Conservation (phyloP, 2,888 invertebrate genomes). For the Rambutsinella grinnellia region DNA sequence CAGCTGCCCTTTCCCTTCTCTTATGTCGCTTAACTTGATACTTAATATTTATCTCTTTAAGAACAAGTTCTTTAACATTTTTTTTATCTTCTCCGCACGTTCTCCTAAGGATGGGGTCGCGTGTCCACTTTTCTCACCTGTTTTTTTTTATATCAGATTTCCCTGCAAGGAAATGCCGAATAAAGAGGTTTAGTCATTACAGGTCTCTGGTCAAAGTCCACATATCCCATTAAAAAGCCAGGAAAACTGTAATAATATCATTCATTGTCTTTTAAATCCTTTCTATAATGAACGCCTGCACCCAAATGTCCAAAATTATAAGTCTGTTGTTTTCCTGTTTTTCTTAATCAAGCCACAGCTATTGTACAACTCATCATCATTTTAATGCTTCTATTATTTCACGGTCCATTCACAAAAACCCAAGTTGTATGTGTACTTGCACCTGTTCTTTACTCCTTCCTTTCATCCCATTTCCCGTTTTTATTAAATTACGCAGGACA, state of each 20-base stretch:
- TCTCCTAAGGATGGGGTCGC: slow-evolving; percentile 42
- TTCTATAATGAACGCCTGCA: slow-evolving; percentile 18
- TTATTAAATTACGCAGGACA: slow-evolving; percentile 9
- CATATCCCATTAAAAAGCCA: slow-evolving; percentile 34
- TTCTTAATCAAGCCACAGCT: not conserved
- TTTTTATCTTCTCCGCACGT: slow-evolving; percentile 34
- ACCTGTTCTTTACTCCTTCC: slow-evolving; percentile 23
- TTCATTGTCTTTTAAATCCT: slow-evolving; percentile 27
- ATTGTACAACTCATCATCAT: not conserved
- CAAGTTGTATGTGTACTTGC: slow-evolving; percentile 3
- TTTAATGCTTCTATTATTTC: slow-evolving; percentile 31
- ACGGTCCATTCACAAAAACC: slow-evolving; percentile 54
- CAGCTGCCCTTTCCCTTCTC: too few species aligned
- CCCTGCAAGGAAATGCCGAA: not conserved
- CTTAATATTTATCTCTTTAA: too few species aligned
- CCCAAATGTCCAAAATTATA: slow-evolving; percentile 48
- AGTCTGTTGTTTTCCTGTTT: slow-evolving; percentile 1
- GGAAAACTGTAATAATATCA: slow-evolving; percentile 30
- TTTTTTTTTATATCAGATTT: slow-evolving; percentile 27
- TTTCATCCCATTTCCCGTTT: slow-evolving; percentile 23
- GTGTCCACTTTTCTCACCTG: slow-evolving; percentile 50
- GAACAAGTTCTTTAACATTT: slow-evolving; percentile 13
- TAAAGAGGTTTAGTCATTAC: too few species aligned
- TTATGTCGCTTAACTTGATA: too few species aligned
- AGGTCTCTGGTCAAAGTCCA: not conserved